Evolutionary conservation across 2,113 vertebrate genomes (phyloP).

Genomic region (Psettodes erumei): DNA sequence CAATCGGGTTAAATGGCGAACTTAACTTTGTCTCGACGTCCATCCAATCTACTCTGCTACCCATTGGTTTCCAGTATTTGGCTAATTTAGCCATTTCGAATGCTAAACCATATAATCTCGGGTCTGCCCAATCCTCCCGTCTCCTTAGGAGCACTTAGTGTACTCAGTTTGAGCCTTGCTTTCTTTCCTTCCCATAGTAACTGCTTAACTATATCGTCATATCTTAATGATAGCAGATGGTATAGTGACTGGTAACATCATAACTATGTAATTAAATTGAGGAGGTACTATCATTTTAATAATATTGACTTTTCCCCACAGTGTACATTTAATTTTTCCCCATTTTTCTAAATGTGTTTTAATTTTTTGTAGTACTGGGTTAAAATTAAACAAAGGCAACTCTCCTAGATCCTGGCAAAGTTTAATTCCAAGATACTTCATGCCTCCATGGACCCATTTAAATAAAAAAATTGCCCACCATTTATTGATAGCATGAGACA

Average conservation of each 20-base stretch:
- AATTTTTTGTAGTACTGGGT: not conserved
- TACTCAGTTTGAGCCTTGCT: not conserved
- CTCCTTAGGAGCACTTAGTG: not conserved
- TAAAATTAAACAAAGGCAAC: not conserved
- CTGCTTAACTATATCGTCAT: not conserved
- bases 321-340: not conserved
- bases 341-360: not conserved
- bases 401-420: not conserved
- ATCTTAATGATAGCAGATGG: not conserved
- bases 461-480: not conserved
- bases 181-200: not conserved
- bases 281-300: conserved; percentile 3
- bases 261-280: not conserved
- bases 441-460: not conserved
- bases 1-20: no score
- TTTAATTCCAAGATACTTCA: conserved; percentile 4
- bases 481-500: not conserved
- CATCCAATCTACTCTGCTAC: no score
- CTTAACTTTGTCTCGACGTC: no score
- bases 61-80: no score
- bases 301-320: conserved; percentile 4
- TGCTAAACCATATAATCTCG: no score
- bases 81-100: no score
- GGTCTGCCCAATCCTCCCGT: no score
- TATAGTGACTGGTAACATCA: conserved; percentile 1